These are phyloP conservation scores for Gnatocerus cornutus DNA, from an alignment of 2,888 invertebrate species.

Conservation along the genomic window DNA sequence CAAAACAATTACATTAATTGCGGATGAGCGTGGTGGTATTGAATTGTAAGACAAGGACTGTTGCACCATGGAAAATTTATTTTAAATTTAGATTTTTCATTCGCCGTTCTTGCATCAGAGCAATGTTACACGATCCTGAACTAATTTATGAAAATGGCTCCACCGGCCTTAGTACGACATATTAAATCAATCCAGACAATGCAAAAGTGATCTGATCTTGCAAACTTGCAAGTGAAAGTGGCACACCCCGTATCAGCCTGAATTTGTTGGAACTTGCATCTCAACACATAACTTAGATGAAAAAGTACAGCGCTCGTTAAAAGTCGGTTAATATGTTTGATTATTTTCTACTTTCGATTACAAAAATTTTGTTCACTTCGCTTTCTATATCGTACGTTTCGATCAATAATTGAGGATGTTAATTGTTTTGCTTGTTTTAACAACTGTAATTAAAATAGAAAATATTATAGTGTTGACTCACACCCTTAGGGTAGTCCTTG, in stretches of 20 bases:
- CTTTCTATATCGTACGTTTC: not conserved
- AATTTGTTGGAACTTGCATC: slow-evolving; percentile 19
- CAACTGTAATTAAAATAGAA: too few relatives aligned
- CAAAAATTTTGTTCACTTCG: not conserved
- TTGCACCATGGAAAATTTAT: not conserved
- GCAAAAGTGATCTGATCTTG: slow-evolving; percentile 4
- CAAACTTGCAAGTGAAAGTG: slow-evolving; percentile 41
- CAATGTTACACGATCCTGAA: slow-evolving; percentile 4
- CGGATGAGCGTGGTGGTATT: slow-evolving; percentile 2
- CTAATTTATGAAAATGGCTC: slow-evolving; percentile 10
- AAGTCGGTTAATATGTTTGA: slow-evolving; percentile 4
- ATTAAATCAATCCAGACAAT: slow-evolving; percentile 14
- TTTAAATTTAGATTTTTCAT: slow-evolving; percentile 18
- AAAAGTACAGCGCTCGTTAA: not conserved
- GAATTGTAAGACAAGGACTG: slow-evolving; percentile 47
- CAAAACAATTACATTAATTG: slow-evolving; percentile 19
- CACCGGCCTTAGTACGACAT: too few relatives aligned
- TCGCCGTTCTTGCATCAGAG: slow-evolving; percentile 25
- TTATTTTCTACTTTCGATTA: slow-evolving; percentile 14
- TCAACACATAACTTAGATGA: slow-evolving; percentile 5
- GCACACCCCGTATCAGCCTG: slow-evolving; percentile 35
- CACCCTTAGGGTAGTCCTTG: slow-evolving; percentile 9
- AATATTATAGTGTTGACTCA: too few relatives aligned
- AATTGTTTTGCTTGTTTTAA: too few relatives aligned
- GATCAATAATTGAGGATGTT: too few relatives aligned